phyloP scores from a whole-genome alignment of 1,140 invertebrate genomes.

The Neodiprion virginianus region DNA sequence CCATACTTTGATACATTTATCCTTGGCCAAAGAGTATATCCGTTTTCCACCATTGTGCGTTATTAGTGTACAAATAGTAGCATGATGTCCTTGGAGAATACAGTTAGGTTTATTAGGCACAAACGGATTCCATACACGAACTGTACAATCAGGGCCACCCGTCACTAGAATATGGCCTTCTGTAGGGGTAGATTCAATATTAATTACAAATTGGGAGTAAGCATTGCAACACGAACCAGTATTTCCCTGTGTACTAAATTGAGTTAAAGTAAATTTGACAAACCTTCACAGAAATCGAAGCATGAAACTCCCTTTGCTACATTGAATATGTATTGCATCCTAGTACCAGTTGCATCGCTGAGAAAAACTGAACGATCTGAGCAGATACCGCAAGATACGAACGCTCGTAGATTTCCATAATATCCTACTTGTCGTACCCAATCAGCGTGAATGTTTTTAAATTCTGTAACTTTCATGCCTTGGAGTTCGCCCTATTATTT shows the following conservation, averaged over 20 bases:
- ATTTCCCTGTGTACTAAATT: too few relatives aligned
- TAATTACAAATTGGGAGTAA: not conserved
- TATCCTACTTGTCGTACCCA: constrained; percentile 71
- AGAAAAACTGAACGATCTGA: constrained; percentile 43
- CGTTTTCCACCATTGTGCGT: constrained; percentile 63
- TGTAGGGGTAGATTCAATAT: constrained; percentile 22
- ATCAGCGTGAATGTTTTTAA: constrained; percentile 65
- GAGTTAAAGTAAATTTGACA: not conserved
- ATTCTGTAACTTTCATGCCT: constrained; percentile 61
- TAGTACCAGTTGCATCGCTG: constrained; percentile 37
- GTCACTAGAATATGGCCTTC: constrained; percentile 68
- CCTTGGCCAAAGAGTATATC: constrained; percentile 68
- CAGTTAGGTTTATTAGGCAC: constrained; percentile 68
- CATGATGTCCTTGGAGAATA: constrained; percentile 72
- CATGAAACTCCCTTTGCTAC: constrained; percentile 49
- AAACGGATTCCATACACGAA: constrained; percentile 80
- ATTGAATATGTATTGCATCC: constrained; percentile 42
- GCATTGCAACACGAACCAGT: too few relatives aligned
- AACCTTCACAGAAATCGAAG: constrained; percentile 53
- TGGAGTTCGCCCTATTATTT: constrained; percentile 38
- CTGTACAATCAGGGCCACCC: constrained; percentile 74
- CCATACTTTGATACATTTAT: constrained; percentile 77
- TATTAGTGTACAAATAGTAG: constrained; percentile 70
- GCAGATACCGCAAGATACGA: constrained; percentile 47
- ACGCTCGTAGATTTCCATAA: constrained; percentile 61